phyloP scores from a whole-genome alignment of 2,888 invertebrate species.

The Lasioglossum zephyrum region DNA sequence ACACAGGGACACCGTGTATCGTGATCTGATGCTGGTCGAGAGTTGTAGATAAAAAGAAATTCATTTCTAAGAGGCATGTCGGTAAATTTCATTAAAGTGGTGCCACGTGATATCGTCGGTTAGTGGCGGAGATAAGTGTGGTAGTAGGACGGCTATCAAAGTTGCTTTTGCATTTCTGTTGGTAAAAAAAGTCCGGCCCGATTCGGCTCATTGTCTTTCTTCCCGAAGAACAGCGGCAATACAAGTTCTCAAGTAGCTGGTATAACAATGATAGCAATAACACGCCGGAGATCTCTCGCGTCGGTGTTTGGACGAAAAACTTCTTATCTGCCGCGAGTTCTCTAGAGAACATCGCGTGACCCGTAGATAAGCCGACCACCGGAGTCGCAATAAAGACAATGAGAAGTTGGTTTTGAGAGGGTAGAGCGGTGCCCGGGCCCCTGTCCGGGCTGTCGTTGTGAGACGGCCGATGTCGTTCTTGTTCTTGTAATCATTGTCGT shows the following conservation, averaged over 20 bases:
- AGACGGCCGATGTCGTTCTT: conserved; percentile 33
- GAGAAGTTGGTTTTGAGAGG: conserved; percentile 40
- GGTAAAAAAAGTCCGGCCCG: background rate
- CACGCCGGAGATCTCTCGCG: conserved; percentile 13
- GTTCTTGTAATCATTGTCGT: conserved; percentile 49
- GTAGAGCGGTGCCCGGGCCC: conserved; percentile 15
- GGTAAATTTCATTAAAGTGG: background rate
- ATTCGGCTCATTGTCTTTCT: conserved; percentile 1
- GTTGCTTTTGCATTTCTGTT: background rate
- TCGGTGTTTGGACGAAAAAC: conserved; percentile 50
- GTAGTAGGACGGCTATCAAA: background rate
- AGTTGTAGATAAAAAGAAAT: too few species aligned
- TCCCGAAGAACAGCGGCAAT: conserved; percentile 4
- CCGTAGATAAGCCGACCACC: conserved; percentile 63
- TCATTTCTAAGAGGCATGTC: background rate
- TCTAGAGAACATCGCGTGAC: conserved; percentile 66
- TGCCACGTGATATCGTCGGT: background rate
- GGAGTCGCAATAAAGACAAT: conserved; percentile 64
- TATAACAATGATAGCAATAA: conserved; percentile 37
- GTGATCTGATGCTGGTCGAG: too few species aligned
- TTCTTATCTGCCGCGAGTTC: conserved; percentile 59
- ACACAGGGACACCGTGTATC: too few species aligned
- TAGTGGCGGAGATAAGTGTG: background rate
- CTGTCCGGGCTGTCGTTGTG: conserved; percentile 33
- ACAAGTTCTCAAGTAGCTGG: conserved; percentile 35